Evolutionary conservation across 2,888 invertebrate species (phyloP).

Genomic region (Halictus ligatus): DNA sequence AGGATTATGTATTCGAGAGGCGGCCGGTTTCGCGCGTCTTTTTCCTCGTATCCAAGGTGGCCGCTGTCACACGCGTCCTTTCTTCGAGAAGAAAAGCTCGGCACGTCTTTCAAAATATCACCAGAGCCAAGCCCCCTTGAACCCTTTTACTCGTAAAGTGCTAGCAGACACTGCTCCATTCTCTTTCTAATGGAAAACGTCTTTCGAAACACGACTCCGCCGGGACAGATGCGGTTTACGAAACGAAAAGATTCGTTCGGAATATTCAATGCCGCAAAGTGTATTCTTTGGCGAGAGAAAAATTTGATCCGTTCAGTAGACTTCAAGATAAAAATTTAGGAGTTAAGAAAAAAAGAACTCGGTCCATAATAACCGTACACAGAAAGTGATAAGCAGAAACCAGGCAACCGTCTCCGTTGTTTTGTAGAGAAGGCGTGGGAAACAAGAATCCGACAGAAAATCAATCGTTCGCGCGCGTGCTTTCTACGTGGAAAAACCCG

Average conservation of each 20-base stretch:
- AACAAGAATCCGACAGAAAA: neutral
- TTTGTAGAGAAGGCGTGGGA: neutral
- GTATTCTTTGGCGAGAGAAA: too few species aligned
- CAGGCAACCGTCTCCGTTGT: neutral
- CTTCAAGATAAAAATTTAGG: too few species aligned
- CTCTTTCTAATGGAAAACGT: neutral
- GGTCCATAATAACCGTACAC: too few species aligned
- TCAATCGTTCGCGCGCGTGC: neutral
- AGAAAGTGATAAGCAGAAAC: neutral
- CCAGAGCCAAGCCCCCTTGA: neutral
- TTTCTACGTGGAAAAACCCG: neutral
- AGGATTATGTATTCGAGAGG: neutral
- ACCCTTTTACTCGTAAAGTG: neutral
- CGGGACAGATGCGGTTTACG: neutral
- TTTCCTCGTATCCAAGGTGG: slow-evolving; percentile 4
- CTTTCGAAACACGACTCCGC: neutral
- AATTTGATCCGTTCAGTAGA: too few species aligned
- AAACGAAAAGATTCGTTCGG: neutral
- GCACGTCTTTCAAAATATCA: neutral
- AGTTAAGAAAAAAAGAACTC: too few species aligned
- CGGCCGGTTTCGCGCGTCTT: neutral
- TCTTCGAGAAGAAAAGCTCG: neutral
- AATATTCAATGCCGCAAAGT: too few species aligned
- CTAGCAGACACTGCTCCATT: neutral
- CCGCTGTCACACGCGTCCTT: neutral